Evolutionary conservation across 2,888 invertebrate genomes (phyloP), one percentile per base, ranked within the genome.

Genomic region (Philopedon plagiatum): DNA sequence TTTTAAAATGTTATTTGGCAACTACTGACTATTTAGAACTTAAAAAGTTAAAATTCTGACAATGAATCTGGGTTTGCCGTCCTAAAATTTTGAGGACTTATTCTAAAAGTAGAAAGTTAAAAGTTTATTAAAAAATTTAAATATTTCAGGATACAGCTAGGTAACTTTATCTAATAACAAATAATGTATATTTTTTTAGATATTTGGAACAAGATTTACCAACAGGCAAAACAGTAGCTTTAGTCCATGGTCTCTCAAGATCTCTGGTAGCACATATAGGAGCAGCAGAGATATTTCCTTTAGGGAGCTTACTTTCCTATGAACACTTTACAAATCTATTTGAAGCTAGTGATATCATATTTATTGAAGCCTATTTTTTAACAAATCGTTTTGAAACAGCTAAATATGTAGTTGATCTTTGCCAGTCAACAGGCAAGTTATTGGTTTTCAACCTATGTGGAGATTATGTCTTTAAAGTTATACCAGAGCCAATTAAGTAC

Each of bases 301-400:
- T 83, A 26, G 79, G 83, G 13, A 83, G 83, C 75, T 80, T 87
- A 44, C 18, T 69, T 39, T 18, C 63, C 8, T 29, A 77, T 32
- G 13, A 73, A 63, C 74, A 79, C 29, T 78, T 81, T 29, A 46
- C 68, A 9, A n/a, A 63, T 0, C 51, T 80, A n/a, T 71, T 85
- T 11, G 67, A 80, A 19, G 70, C 75, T 19, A 80, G 82, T 5
- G 73, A 81, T 58, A 76, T 86, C 21, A 79, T 89, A 32, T 89
- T 89, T 75, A 83, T 90, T 62, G 90, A 90, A 82, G 89, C 89
- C 4, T 90, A 88, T 81, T 90, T 90, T 80, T 80, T 90, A 49
- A 87, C 88, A 0, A 84, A 88, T 21, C 85, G 89, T 21, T 80
- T 82, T 32, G 84, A 86, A 21, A 84, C 86, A 3, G 86, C 87